Evolutionary conservation across 2,797 vertebrate species (phyloP).

Genomic region (Chelonia mydas): DNA sequence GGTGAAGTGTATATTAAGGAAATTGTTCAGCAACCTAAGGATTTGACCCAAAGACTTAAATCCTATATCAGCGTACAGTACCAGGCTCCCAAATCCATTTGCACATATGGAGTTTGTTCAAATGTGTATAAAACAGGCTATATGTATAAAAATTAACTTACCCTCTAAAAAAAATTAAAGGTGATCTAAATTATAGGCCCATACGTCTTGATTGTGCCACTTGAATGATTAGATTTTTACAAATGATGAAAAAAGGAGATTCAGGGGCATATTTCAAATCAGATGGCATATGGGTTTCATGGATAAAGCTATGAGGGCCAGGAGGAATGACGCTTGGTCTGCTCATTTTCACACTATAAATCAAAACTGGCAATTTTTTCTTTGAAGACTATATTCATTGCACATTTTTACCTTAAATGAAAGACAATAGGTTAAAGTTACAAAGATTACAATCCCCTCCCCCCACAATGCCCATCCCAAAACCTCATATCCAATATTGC

Average conservation of each 20-base stretch:
- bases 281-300: not conserved
- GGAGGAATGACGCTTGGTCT: not conserved
- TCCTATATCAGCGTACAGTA: not conserved
- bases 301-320: not conserved
- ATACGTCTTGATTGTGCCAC: not conserved
- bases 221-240: not conserved
- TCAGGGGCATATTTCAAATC: rapidly evolving
- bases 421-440: not conserved
- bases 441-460: not conserved
- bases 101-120: not conserved
- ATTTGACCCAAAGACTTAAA: not conserved
- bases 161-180: not conserved
- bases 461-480: not conserved
- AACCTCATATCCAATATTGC: not conserved
- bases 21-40: not conserved
- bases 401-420: not conserved
- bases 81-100: not conserved
- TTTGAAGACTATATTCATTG: not conserved
- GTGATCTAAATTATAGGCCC: not conserved
- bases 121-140: not conserved
- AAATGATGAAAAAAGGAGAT: not conserved
- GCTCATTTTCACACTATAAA: rapidly evolving
- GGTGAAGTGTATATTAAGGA: not conserved
- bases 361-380: not conserved
- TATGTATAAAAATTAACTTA: not conserved